phyloP scores from a whole-genome alignment of 2,888 invertebrate species.

The Drosophila koepferae region DNA sequence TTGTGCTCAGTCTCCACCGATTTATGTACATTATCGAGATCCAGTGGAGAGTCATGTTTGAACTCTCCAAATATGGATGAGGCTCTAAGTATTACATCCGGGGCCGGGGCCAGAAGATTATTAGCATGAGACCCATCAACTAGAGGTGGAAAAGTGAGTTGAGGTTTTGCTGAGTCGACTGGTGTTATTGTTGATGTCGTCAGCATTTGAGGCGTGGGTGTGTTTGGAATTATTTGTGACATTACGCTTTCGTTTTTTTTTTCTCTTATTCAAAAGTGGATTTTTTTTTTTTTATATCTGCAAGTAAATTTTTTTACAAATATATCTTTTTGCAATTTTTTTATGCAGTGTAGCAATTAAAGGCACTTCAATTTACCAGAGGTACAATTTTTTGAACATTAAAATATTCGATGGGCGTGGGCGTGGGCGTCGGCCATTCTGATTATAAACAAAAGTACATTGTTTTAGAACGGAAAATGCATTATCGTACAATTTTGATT shows the following conservation, averaged over 20 bases:
- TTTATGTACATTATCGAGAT: constrained; percentile 71
- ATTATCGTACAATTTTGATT: constrained; percentile 21
- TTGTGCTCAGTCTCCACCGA: constrained; percentile 64
- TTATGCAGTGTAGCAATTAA: neutral
- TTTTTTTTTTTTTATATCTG: constrained; percentile 33
- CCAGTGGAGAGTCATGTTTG: constrained; percentile 65
- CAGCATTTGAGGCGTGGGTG: constrained; percentile 80
- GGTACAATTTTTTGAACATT: constrained; percentile 51
- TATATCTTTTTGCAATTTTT: neutral
- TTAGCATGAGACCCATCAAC: constrained; percentile 47
- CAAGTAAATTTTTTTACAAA: constrained; percentile 24
- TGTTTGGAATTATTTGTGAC: constrained; percentile 77
- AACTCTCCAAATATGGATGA: constrained; percentile 64
- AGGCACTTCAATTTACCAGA: constrained; percentile 52
- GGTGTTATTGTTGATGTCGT: constrained; percentile 75
- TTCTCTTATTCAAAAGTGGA: constrained; percentile 17
- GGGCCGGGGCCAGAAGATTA: constrained; percentile 42
- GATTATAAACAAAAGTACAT: constrained; percentile 46
- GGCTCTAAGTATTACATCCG: constrained; percentile 59
- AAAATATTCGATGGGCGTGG: constrained; percentile 67
- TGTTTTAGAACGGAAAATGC: constrained; percentile 34
- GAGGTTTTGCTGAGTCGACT: constrained; percentile 63
- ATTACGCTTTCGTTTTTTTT: constrained; percentile 48
- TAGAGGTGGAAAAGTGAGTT: constrained; percentile 54
- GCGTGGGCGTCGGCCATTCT: constrained; percentile 77